A percentile compares a stretch with the other conserved stretches of the same genome.
Conservation (phyloP, 2,113 vertebrate species). For the Bettongia penicillata region DNA sequence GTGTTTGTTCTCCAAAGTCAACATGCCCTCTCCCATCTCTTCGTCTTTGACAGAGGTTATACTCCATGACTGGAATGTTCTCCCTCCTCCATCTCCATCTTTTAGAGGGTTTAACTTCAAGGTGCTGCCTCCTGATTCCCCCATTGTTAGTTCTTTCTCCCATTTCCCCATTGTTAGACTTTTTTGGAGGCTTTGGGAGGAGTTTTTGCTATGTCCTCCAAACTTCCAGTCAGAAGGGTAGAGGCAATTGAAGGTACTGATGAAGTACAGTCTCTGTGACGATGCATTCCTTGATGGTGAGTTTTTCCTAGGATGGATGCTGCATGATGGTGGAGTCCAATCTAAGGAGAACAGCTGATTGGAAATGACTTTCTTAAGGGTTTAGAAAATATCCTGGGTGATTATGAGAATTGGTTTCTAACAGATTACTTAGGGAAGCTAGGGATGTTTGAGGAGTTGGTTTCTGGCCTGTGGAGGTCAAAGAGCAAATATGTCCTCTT, state of each 20-base stretch:
- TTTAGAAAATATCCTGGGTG: neutral
- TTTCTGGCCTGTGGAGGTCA: neutral
- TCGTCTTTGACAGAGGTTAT: neutral
- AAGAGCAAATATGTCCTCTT: neutral
- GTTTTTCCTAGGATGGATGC: neutral
- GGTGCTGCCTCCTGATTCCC: neutral
- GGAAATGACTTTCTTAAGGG: neutral
- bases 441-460: neutral
- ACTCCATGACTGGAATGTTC: neutral
- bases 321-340: neutral
- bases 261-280: neutral
- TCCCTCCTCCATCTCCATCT: neutral
- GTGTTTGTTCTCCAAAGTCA: neutral
- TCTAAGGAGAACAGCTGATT: neutral
- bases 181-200: neutral
- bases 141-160: neutral
- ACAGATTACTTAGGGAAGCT: neutral
- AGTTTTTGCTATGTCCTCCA: neutral
- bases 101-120: neutral
- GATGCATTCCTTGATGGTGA: too few relatives aligned
- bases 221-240: neutral
- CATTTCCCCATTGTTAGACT: neutral
- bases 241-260: neutral
- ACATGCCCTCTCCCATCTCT: neutral
- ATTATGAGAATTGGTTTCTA: neutral